These are phyloP conservation scores for Hydrozoanthus tunicans DNA, from an alignment of 64 coral and sea anemone genomes.

Conservation along the genomic window DNA sequence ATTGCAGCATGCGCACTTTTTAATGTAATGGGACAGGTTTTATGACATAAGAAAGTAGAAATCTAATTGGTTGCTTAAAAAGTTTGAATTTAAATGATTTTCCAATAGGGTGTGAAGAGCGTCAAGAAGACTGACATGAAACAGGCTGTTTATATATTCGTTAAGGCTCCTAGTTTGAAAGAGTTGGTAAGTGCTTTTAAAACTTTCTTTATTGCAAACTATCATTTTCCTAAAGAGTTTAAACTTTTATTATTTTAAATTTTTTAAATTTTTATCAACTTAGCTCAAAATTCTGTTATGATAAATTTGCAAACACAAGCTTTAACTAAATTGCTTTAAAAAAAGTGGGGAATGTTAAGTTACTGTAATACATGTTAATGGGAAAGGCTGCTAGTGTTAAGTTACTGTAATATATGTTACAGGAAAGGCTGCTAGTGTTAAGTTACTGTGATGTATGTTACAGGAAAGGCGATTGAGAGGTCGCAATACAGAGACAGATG, in stretches of 20 bases:
- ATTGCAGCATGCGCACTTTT: neutral
- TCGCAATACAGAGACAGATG: slow-evolving; percentile 59
- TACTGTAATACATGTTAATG: no score
- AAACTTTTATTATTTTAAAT: neutral
- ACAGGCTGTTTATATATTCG: slow-evolving; percentile 72
- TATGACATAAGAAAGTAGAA: neutral
- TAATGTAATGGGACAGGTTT: neutral
- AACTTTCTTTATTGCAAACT: no score
- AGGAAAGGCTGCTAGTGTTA: no score
- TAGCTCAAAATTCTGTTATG: no score
- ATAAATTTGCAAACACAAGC: no score
- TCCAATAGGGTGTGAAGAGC: slow-evolving; percentile 80
- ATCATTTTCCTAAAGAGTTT: neutral
- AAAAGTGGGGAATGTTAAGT: no score
- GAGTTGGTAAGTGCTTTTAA: slow-evolving; percentile 67
- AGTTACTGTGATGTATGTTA: neutral
- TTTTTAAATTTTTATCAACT: neutral
- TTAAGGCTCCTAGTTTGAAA: slow-evolving; percentile 78
- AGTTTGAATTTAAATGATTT: neutral
- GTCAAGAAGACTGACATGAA: slow-evolving; percentile 80
- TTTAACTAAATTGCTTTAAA: no score
- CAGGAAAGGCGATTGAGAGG: slow-evolving; percentile 56
- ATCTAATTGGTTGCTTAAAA: neutral
- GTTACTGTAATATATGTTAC: no score
- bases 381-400: no score